Evolutionary conservation across 2,888 invertebrate genomes (phyloP).

Genomic region (Hypena proboscidalis): DNA sequence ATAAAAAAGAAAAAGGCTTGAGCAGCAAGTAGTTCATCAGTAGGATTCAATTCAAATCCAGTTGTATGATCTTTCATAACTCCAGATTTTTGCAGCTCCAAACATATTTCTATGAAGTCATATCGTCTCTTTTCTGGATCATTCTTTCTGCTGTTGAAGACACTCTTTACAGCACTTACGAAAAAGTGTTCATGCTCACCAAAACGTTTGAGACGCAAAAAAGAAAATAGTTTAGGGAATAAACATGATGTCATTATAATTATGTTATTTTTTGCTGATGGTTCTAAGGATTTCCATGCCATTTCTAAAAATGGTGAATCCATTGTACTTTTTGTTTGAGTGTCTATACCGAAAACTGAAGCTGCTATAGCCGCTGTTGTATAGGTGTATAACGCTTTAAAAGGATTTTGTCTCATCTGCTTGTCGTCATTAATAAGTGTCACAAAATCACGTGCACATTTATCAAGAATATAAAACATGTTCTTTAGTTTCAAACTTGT

Average conservation of each 20-base stretch:
- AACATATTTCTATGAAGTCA: constrained; percentile 65
- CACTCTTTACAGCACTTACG: constrained; percentile 56
- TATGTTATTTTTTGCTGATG: constrained; percentile 41
- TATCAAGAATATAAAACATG: constrained; percentile 67
- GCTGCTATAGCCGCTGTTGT: constrained; percentile 66
- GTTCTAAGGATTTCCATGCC: constrained; percentile 52
- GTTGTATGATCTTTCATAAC: constrained; percentile 53
- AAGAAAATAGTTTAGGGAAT: constrained; percentile 51
- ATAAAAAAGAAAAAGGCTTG: constrained; percentile 77
- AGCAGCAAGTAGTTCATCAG: constrained; percentile 65
- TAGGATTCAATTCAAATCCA: constrained; percentile 54
- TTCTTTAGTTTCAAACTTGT: constrained; percentile 65
- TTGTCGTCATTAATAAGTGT: constrained; percentile 48
- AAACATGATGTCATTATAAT: constrained; percentile 41
- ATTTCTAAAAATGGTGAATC: constrained; percentile 65
- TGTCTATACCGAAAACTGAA: constrained; percentile 73
- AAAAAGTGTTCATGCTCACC: constrained; percentile 64
- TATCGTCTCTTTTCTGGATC: constrained; percentile 39
- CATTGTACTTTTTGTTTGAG: constrained; percentile 59
- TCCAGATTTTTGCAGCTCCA: constrained; percentile 61
- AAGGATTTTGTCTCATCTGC: constrained; percentile 48
- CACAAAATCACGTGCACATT: constrained; percentile 61
- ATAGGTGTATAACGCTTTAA: constrained; percentile 56
- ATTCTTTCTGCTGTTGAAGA: constrained; percentile 51
- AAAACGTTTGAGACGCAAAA: constrained; percentile 57